A percentile compares a stretch with the other conserved stretches of the same genome.
Conservation (phyloP, 2,113 vertebrate species). For the Gnathonemus longibarbis region DNA sequence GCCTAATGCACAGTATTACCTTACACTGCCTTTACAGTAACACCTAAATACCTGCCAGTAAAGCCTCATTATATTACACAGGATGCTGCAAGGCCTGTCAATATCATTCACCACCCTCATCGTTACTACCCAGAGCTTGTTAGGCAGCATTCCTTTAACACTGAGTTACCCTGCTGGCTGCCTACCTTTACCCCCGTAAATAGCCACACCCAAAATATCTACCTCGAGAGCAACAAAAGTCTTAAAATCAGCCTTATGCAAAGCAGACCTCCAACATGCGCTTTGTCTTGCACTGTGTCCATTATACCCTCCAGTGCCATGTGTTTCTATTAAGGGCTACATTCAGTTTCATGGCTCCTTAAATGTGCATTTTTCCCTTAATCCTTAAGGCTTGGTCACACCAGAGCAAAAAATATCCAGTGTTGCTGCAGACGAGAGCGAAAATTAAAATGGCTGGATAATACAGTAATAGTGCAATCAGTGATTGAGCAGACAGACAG, state of each 20-base stretch:
- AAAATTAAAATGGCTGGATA: neutral
- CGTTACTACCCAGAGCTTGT: neutral
- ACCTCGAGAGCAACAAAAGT: neutral
- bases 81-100: neutral
- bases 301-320: neutral
- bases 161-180: neutral
- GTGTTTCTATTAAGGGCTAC: neutral
- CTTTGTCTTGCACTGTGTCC: neutral
- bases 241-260: neutral
- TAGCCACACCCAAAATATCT: neutral
- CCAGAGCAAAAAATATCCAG: neutral
- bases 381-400: neutral
- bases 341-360: neutral
- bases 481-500: neutral
- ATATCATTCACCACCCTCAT: neutral
- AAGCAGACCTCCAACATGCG: neutral
- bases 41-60: slow-evolving; percentile 30
- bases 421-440: neutral
- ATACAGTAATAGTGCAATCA: neutral
- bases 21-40: slow-evolving; percentile 46
- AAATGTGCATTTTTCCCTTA: neutral
- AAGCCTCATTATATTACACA: slow-evolving; percentile 21
- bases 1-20: slow-evolving; percentile 36
- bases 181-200: neutral
- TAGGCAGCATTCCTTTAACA: neutral